Conservation (phyloP, 2,797 vertebrate species). For the Neosalanx taihuensis region DNA sequence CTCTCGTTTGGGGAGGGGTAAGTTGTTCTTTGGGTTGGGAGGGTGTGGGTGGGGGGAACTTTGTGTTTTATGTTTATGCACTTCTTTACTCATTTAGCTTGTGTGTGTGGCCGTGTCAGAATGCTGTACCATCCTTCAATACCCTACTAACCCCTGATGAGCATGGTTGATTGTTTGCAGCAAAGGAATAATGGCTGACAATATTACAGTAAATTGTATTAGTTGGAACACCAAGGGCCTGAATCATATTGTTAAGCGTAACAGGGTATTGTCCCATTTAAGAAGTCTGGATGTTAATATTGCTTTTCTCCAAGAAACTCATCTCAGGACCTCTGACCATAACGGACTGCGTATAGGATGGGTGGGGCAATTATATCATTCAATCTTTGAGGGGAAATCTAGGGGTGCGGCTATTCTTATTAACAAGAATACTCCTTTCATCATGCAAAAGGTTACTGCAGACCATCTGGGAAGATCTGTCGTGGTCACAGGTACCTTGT, state of each 20-base stretch:
- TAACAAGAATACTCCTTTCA: conserved; percentile 12
- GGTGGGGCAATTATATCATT: conserved; percentile 17
- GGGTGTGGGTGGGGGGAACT: no score
- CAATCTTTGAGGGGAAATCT: background rate
- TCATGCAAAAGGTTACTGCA: background rate
- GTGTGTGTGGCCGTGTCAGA: no score
- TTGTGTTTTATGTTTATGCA: no score
- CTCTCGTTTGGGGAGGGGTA: no score
- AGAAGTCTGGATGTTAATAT: conserved; percentile 2
- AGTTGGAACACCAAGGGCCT: conserved; percentile 17
- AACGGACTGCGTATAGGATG: conserved; percentile 9
- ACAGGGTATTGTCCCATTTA: conserved; percentile 12
- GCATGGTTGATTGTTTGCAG: no score
- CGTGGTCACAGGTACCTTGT: conserved; percentile 5
- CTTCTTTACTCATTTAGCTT: no score
- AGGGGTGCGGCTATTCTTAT: conserved; percentile 13
- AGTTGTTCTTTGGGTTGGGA: no score
- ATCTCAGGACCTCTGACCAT: background rate
- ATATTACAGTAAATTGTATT: background rate
- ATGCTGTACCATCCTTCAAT: no score
- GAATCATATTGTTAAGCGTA: conserved; percentile 10
- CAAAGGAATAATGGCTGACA: no score
- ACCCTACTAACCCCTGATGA: no score
- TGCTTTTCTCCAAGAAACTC: conserved; percentile 12
- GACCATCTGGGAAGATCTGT: conserved; percentile 11